Base-by-base conservation (phyloP, 2,113 vertebrate species). In the Gorsachius goisagi region DNA sequence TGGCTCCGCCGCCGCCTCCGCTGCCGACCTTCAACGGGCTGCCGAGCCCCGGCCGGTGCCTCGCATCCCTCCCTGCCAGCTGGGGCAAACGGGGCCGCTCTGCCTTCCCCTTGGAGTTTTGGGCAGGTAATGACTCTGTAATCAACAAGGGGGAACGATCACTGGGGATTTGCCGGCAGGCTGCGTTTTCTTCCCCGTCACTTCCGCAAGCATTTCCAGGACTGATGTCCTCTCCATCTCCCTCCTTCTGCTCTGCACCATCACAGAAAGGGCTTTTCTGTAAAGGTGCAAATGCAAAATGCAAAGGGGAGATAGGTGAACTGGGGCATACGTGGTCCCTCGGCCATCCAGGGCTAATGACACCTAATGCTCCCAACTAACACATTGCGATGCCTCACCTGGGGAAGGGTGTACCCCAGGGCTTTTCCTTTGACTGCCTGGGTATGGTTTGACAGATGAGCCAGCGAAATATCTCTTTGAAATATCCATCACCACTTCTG, bases 311-410 rank as follows among this genome's bases (percentile, higher is more conserved):
- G 8, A 13, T 33, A 16, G 11, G 6, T 8, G 62, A 75, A 39
- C 0, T 1, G 13, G 30, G 21, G 8, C n/a, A 19, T 32, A 5
- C 2, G 0, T 44, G 7, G 1, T 39, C 9, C 16, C 45, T 79
- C 5, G 8, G 28, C 56, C 37, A 39, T 4, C 22, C 53, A 30
- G 22, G 37, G 69, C 41, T 86, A 27, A 41, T 52, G 59, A 52
- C 20, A 24, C 15, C 23, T 32, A 24, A 11, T 49, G 45, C 20
- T 66, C 68, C 44, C 72, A 63, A 1, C 23, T n/a, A 35, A 18
- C 30, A 18, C 6, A 9, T 49, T 27, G 11, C 14, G n/a, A 4
- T 14, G 53, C 14, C 12, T 86, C 24, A 20, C 0, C 13, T 1
- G 1, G 19, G 33, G n/a, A 75, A 66, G 44, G 37, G 18, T 7